Evolutionary conservation across 2,113 vertebrate genomes (phyloP).

Genomic region (Rattus rattus): DNA sequence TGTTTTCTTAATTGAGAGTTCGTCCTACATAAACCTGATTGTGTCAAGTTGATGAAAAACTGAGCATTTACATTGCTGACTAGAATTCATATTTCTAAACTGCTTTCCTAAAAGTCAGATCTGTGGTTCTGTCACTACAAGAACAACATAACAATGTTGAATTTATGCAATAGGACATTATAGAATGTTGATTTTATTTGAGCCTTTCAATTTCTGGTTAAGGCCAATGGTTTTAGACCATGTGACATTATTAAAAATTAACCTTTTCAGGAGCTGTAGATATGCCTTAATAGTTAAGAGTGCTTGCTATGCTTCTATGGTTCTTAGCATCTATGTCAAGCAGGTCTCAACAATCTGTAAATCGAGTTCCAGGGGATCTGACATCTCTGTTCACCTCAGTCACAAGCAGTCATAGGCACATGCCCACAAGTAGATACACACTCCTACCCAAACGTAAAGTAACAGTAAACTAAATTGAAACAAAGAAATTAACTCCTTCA

Average conservation of each 20-base stretch:
- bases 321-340: neutral
- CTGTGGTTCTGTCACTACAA: neutral
- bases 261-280: neutral
- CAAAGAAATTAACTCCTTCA: neutral
- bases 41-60: neutral
- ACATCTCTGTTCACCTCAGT: neutral
- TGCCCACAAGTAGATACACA: neutral
- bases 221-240: neutral
- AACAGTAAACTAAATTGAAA: neutral
- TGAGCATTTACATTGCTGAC: neutral
- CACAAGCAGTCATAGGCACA: neutral
- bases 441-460: neutral
- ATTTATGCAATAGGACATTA: neutral
- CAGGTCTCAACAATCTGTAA: neutral
- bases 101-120: neutral
- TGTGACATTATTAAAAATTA: neutral
- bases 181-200: neutral
- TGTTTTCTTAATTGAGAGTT: neutral
- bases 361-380: neutral
- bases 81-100: neutral
- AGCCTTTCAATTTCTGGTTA: neutral
- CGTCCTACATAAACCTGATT: neutral
- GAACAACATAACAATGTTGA: neutral
- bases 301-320: neutral
- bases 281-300: neutral